These are phyloP conservation scores for Rhopalosiphum padi DNA, from an alignment of 1,140 invertebrate genomes.

Conservation along the genomic window DNA sequence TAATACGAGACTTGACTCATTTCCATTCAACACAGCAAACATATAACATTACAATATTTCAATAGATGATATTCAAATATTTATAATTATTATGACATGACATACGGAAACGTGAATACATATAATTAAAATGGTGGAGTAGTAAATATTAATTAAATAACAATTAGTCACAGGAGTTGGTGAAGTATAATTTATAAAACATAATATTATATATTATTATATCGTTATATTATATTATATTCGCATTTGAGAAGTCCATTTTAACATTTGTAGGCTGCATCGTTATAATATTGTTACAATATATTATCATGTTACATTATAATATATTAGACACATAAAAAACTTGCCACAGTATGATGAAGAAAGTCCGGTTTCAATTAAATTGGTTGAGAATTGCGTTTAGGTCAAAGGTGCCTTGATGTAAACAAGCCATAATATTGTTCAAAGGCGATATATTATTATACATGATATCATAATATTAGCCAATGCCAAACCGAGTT, in stretches of 20 bases:
- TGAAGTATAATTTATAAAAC: neutral
- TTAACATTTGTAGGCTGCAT: neutral
- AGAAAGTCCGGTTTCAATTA: slow-evolving; percentile 12
- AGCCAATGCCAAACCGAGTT: neutral
- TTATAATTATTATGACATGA: neutral
- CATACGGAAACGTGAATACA: neutral
- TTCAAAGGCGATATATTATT: neutral
- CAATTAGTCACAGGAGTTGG: neutral
- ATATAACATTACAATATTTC: neutral
- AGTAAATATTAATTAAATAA: slow-evolving; percentile 16
- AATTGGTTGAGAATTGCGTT: neutral
- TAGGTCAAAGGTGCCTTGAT: neutral
- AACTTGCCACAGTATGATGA: neutral
- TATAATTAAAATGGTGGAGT: neutral
- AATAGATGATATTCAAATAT: neutral
- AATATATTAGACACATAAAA: neutral
- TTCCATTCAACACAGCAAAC: neutral
- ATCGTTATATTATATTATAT: neutral
- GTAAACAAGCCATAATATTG: neutral
- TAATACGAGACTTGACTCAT: neutral
- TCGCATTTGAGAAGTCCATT: neutral
- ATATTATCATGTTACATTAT: neutral
- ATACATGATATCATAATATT: neutral
- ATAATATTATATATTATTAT: neutral
- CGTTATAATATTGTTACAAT: neutral